phyloP scores from a whole-genome alignment of 2,888 invertebrate genomes.

The Choreutis nemorana region DNA sequence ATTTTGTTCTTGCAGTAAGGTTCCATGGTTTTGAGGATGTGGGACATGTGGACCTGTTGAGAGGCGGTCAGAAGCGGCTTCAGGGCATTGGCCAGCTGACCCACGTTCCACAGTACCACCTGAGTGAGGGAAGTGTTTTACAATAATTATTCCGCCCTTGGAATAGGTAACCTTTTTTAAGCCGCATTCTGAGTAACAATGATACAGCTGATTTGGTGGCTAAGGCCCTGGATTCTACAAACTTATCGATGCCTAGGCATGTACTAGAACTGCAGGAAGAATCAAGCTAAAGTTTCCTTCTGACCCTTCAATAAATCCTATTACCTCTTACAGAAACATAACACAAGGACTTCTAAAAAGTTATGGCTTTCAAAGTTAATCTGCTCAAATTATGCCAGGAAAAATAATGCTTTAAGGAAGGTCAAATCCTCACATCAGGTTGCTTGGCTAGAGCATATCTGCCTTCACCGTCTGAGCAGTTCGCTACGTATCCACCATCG shows the following conservation, averaged over 20 bases:
- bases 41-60: constrained; percentile 49
- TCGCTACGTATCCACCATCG: constrained; percentile 69
- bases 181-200: too few species aligned
- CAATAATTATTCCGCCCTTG: too few species aligned
- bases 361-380: not conserved
- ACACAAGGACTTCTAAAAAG: not conserved
- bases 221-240: too few species aligned
- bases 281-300: too few species aligned
- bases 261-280: too few species aligned
- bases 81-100: constrained; percentile 66
- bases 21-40: constrained; percentile 50
- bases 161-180: too few species aligned
- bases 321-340: too few species aligned
- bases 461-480: constrained; percentile 69
- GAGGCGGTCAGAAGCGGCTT: constrained; percentile 51
- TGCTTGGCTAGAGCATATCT: constrained; percentile 69
- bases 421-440: constrained; percentile 50
- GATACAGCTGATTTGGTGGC: too few species aligned
- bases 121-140: too few species aligned
- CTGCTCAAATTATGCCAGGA: not conserved
- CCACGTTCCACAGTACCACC: constrained; percentile 70
- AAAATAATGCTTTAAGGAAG: not conserved
- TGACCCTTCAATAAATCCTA: too few species aligned
- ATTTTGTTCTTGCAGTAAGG: constrained; percentile 58
- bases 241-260: too few species aligned